A percentile compares a stretch with the other conserved stretches of the same genome.
phyloP scores from a whole-genome alignment of 1,140 invertebrate genomes.

The Lucilia sericata region DNA sequence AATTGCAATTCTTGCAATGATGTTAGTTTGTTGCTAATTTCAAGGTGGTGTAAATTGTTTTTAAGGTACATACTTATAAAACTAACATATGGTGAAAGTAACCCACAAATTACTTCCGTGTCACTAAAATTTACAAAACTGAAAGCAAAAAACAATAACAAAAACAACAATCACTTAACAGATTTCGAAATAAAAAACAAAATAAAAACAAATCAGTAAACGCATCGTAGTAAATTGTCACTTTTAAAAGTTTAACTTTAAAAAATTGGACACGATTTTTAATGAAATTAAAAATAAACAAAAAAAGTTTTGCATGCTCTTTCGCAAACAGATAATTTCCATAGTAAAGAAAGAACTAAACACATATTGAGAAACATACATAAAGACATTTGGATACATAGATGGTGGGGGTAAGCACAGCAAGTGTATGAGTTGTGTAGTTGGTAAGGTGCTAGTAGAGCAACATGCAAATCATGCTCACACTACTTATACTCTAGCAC shows the following conservation, averaged over 20 bases:
- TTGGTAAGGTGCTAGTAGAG: constrained; percentile 21
- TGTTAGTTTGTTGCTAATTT: background rate
- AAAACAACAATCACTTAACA: background rate
- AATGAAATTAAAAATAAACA: background rate
- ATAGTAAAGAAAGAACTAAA: background rate
- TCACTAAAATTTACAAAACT: constrained; percentile 51
- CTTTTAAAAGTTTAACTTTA: constrained; percentile 12
- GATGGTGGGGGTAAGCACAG: background rate
- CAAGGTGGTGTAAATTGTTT: constrained; percentile 15
- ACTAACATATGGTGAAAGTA: constrained; percentile 61
- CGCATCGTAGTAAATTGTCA: constrained; percentile 11
- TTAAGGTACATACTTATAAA: background rate
- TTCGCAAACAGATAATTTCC: background rate
- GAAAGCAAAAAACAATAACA: constrained; percentile 19
- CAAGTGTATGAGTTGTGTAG: background rate
- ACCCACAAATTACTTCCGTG: constrained; percentile 66
- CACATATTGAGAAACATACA: too few relatives aligned
- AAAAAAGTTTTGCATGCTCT: background rate
- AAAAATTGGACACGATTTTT: constrained; percentile 17
- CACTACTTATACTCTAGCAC: background rate
- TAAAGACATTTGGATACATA: too few relatives aligned
- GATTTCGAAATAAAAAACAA: background rate
- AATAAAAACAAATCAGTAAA: constrained; percentile 10
- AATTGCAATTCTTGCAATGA: background rate
- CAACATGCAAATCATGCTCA: constrained; percentile 22